Evolutionary conservation across 2,113 vertebrate species (phyloP).

Genomic region (Scartelaos histophorus): DNA sequence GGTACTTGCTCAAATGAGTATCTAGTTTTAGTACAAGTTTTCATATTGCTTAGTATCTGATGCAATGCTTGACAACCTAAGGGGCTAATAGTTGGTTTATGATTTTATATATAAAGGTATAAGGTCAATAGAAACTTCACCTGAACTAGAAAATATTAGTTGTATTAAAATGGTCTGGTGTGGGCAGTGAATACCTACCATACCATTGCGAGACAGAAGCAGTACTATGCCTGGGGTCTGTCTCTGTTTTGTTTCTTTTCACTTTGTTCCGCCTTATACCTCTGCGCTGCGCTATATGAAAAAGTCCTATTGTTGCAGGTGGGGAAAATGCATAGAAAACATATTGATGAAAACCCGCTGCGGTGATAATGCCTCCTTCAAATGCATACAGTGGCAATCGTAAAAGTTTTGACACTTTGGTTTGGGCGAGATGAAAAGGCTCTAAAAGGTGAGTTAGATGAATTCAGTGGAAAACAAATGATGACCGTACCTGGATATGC

Average conservation of each 20-base stretch:
- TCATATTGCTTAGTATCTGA: too few relatives aligned
- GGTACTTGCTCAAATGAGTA: too few relatives aligned
- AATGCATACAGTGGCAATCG: constrained; percentile 12
- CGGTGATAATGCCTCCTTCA: constrained; percentile 1
- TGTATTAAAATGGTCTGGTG: neutral
- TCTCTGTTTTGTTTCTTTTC: neutral
- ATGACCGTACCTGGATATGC: constrained; percentile 24
- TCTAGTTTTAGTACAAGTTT: too few relatives aligned
- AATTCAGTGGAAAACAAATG: constrained; percentile 48
- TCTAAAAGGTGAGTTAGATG: constrained; percentile 29
- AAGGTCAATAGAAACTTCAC: neutral
- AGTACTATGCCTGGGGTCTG: neutral
- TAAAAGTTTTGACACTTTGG: constrained; percentile 37
- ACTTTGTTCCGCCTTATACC: neutral
- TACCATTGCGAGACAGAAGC: neutral
- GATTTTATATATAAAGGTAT: neutral
- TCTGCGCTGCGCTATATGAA: neutral
- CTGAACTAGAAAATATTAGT: neutral
- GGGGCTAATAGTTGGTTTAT: too few relatives aligned
- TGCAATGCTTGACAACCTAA: too few relatives aligned
- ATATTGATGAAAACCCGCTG: neutral
- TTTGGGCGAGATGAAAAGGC: constrained; percentile 2
- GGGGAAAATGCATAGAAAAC: neutral
- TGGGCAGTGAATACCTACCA: neutral
- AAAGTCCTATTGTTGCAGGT: neutral